Evolutionary conservation across 2,797 vertebrate genomes (phyloP).

Genomic region (Poeciliopsis presidionis): DNA sequence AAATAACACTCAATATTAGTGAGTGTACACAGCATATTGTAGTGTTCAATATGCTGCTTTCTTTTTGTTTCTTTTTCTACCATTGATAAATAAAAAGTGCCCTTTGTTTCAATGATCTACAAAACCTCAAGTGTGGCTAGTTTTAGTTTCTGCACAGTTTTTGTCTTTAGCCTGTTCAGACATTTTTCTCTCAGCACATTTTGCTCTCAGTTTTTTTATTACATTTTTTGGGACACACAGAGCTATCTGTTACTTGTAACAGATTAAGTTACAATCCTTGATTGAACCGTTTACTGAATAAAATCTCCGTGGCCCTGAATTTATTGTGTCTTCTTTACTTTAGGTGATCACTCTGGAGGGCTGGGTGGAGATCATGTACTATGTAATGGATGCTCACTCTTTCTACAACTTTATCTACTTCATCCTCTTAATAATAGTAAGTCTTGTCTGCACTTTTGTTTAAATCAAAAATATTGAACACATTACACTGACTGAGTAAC

Average conservation of each 20-base stretch:
- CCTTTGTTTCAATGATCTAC: not conserved
- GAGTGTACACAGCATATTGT: too few species aligned
- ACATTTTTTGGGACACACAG: too few species aligned
- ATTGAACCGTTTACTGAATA: not conserved
- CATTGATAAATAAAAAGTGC: not conserved
- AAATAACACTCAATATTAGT: too few species aligned
- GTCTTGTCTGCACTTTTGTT: slow-evolving; percentile 61
- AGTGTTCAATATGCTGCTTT: not conserved
- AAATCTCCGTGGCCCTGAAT: not conserved
- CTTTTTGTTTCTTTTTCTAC: not conserved
- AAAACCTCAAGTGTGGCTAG: not conserved
- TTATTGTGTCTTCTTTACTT: not conserved
- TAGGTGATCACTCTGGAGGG: slow-evolving; percentile 98
- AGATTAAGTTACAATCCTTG: not conserved
- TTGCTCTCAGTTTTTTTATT: not conserved
- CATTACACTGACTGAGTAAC: not conserved
- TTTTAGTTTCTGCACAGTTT: not conserved
- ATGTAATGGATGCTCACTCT: slow-evolving; percentile 98
- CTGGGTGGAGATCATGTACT: slow-evolving; percentile 99
- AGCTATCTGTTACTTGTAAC: not conserved
- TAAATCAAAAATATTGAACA: not conserved
- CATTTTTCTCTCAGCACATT: not conserved
- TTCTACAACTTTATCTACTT: slow-evolving; percentile 99
- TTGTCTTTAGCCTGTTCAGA: not conserved
- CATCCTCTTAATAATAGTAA: slow-evolving; percentile 97